Conservation (phyloP, 37 sponge, comb jelly and placozoan genomes). For the Agelas oroides region DNA sequence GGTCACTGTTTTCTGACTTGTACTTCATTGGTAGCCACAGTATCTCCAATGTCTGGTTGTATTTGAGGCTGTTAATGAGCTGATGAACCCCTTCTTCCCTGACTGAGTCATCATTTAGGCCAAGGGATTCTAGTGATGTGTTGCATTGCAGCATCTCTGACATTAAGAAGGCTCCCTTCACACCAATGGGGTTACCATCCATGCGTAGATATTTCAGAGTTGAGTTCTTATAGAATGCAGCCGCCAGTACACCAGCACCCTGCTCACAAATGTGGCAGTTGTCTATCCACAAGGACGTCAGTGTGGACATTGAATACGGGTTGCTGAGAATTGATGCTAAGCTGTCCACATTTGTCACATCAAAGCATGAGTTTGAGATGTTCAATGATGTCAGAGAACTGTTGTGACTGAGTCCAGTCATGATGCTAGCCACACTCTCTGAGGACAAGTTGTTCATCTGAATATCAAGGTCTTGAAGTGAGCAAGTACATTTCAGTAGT, state of each 20-base stretch:
- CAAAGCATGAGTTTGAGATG: too few relatives aligned
- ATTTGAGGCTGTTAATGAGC: too few relatives aligned
- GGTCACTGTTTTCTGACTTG: too few relatives aligned
- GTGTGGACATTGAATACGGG: too few relatives aligned
- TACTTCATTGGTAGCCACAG: too few relatives aligned
- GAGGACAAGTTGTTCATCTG: not conserved
- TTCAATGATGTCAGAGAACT: too few relatives aligned
- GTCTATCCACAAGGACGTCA: too few relatives aligned
- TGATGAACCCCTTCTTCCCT: too few relatives aligned
- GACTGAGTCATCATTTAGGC: not conserved
- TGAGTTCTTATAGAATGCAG: not conserved
- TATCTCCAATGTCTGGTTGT: too few relatives aligned
- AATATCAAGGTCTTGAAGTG: not conserved
- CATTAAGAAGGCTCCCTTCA: not conserved
- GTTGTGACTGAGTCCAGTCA: conserved; percentile 16
- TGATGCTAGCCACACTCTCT: not conserved
- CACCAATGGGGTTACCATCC: not conserved
- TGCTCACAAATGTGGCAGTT: not conserved
- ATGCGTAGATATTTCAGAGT: not conserved
- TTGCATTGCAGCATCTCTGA: not conserved
- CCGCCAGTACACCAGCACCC: not conserved
- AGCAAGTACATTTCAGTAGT: not conserved
- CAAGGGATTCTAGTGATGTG: not conserved
- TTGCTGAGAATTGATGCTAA: too few relatives aligned
- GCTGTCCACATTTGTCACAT: too few relatives aligned